A percentile compares a stretch with the other conserved stretches of the same genome.
Conservation (phyloP, 2,888 invertebrate species). For the Lottia scabra region DNA sequence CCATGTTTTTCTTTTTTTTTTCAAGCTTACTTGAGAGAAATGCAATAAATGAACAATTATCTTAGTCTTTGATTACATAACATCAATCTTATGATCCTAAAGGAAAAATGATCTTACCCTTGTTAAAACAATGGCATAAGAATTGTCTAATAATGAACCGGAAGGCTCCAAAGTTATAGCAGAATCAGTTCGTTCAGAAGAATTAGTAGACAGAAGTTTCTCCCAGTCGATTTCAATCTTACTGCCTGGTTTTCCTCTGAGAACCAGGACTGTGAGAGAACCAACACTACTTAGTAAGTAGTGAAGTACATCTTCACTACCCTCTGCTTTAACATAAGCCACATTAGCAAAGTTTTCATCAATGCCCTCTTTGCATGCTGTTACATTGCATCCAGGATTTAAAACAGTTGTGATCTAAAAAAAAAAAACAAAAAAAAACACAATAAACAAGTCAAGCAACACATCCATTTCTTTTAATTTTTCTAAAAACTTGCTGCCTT, state of each 20-base stretch:
- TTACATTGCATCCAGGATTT: constrained; percentile 6
- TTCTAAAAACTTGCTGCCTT: too few species aligned
- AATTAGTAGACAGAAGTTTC: constrained; percentile 50
- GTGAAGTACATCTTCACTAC: constrained; percentile 75
- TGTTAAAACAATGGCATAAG: constrained; percentile 75
- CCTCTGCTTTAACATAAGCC: constrained; percentile 73
- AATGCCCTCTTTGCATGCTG: constrained; percentile 13
- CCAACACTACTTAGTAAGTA: constrained; percentile 79
- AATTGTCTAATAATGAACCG: constrained; percentile 36
- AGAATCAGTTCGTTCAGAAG: constrained; percentile 21
- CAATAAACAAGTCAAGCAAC: too few species aligned
- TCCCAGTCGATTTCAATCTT: constrained; percentile 74
- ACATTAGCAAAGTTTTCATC: constrained; percentile 34
- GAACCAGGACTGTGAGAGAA: constrained; percentile 75
- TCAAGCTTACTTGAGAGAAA: too few species aligned
- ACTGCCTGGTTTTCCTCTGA: constrained; percentile 64
- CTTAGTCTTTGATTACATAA: too few species aligned
- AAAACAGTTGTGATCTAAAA: constrained; percentile 10
- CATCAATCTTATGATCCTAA: too few species aligned
- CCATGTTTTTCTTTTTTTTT: too few species aligned
- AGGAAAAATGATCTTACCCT: too few species aligned
- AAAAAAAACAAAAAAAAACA: background rate
- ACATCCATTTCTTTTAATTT: background rate
- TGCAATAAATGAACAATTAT: too few species aligned
- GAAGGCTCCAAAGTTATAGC: constrained; percentile 6